phyloP scores from a whole-genome alignment of 2,113 vertebrate species.

The Nerophis ophidion region DNA sequence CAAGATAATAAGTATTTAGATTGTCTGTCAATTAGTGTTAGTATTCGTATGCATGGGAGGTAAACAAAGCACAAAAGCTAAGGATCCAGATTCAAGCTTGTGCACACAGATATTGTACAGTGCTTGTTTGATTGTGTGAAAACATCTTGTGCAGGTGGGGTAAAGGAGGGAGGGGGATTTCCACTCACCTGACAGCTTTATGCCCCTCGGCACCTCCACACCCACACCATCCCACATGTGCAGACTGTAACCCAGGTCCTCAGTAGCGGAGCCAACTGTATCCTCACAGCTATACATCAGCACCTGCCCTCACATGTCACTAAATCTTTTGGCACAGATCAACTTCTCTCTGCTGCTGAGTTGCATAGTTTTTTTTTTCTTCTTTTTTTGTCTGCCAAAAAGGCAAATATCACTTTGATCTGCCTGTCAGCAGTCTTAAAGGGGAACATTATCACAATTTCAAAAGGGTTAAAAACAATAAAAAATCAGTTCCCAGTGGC shows the following conservation, averaged over 20 bases:
- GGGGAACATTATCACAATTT: too few relatives aligned
- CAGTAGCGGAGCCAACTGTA: slow-evolving; percentile 16
- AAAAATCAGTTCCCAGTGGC: too few relatives aligned
- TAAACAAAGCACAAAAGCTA: background rate
- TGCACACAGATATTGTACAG: background rate
- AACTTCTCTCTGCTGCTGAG: slow-evolving; percentile 6
- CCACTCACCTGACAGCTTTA: slow-evolving; percentile 43
- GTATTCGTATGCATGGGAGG: background rate
- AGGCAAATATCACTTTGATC: slow-evolving; percentile 21
- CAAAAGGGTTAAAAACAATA: too few relatives aligned
- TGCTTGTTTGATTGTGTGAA: slow-evolving; percentile 21
- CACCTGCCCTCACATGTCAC: background rate
- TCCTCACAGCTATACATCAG: slow-evolving; percentile 5
- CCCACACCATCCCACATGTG: background rate
- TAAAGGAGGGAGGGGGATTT: slow-evolving; percentile 40
- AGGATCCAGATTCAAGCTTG: background rate
- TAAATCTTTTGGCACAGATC: slow-evolving; percentile 18
- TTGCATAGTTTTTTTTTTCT: slow-evolving; percentile 6
- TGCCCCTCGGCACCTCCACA: slow-evolving; percentile 47
- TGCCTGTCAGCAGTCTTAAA: slow-evolving; percentile 22
- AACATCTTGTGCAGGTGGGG: slow-evolving; percentile 30
- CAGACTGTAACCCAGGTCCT: slow-evolving; percentile 1
- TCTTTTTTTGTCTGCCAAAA: slow-evolving; percentile 28
- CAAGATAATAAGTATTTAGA: too few relatives aligned
- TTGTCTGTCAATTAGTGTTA: background rate